A percentile compares a stretch with the other conserved stretches of the same genome.
These are phyloP conservation scores for Chlorops oryzae DNA, from an alignment of 1,140 invertebrate species.

Conservation along the genomic window DNA sequence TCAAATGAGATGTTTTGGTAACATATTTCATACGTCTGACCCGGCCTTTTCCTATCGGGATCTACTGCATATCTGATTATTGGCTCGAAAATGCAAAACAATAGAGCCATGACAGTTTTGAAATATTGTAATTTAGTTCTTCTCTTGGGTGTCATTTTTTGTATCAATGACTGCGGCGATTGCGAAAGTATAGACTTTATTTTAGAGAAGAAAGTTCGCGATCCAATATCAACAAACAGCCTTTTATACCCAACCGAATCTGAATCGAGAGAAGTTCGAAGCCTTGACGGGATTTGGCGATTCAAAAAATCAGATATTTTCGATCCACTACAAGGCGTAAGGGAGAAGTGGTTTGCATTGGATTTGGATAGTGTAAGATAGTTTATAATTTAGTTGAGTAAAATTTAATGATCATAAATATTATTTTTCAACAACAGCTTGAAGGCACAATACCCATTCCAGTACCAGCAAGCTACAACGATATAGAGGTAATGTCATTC, in stretches of 20 bases:
- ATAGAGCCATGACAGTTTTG: too few species aligned
- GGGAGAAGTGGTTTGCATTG: conserved; percentile 67
- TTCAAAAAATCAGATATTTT: conserved; percentile 60
- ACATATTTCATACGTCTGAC: too few species aligned
- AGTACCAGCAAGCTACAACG: conserved; percentile 93
- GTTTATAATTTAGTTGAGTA: neutral
- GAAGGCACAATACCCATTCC: conserved; percentile 67
- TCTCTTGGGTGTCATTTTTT: too few species aligned
- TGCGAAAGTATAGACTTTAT: too few species aligned
- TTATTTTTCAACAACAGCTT: neutral
- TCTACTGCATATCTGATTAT: too few species aligned
- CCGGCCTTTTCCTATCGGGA: too few species aligned
- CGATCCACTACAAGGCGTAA: conserved; percentile 63
- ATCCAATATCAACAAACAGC: conserved; percentile 43
- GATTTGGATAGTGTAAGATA: conserved; percentile 38
- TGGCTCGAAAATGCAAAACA: too few species aligned
- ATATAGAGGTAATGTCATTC: conserved; percentile 85
- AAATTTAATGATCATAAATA: neutral
- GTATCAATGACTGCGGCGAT: too few species aligned
- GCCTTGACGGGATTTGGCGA: conserved; percentile 82
- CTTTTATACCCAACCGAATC: conserved; percentile 77
- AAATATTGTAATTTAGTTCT: too few species aligned
- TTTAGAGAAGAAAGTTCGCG: too few species aligned
- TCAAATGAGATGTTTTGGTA: too few species aligned
- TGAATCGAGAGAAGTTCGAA: conserved; percentile 67